Evolutionary conservation across 2,113 vertebrate species (phyloP), one percentile per base, ranked within the genome.

Genomic region (Alosa alosa): DNA sequence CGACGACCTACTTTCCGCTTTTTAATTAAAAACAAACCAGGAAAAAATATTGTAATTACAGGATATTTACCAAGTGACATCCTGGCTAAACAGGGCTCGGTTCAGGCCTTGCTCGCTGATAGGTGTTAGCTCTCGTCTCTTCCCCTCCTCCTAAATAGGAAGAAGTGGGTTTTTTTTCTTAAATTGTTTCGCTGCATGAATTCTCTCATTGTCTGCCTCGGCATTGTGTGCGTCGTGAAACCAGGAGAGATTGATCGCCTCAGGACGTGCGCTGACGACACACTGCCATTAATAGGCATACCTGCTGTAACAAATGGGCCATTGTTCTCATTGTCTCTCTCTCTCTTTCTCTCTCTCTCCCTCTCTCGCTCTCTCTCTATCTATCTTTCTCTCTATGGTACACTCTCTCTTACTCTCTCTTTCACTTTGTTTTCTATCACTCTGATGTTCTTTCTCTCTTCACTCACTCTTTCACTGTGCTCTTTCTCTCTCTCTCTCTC

Each of bases 291-390:
- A 49, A 85, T 78, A 82, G 84, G 52, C 84, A 8, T 81, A 81
- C 75, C 82, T 84, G 25, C 49, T n/a, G 10, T 41, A 88, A 88
- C 84, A 85, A 60, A 78, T n/a, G 46, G 81, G 83, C 68, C 55
- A 36, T 89, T 86, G 82, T 86, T 89, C 88, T 82, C 47, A 50
- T 68, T 57, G 82, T 82, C 47, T 86, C 55, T 82, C 57, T 83
- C 31, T 82, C 68, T 46, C 39, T 44, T 81, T 83, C 68, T 45
- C 20, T 47, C 1, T 57, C 39, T 44, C 84, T 83, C 68, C 31
- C 20, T 47, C 5, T 64, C 82, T 52, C 9, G 3, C 72, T 78
- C 72, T 36, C 72, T 78, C 72, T 41, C 72, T 78, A 31, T 39
- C 31, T 36, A 31, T 36, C 36, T 41, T 15, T 78, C 31, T 4